phyloP scores from a whole-genome alignment of 2,888 invertebrate species.

The Carabus problematicus region DNA sequence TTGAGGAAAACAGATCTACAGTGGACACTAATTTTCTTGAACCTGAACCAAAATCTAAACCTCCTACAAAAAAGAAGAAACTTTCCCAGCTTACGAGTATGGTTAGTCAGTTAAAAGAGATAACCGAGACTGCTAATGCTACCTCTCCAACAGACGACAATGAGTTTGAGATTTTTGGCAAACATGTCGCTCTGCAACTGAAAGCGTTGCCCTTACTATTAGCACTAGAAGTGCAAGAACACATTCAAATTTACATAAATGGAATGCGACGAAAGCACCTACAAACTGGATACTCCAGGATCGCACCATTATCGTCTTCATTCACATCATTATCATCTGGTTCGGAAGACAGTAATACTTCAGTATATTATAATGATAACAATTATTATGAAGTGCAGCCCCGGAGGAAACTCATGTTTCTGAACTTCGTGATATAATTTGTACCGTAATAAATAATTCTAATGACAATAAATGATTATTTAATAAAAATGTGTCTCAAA shows the following conservation, averaged over 20 bases:
- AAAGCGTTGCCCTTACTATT: constrained; percentile 38
- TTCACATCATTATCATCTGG: constrained; percentile 32
- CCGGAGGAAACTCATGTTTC: neutral
- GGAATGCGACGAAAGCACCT: constrained; percentile 46
- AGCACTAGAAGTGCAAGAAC: constrained; percentile 45
- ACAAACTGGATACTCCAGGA: constrained; percentile 44
- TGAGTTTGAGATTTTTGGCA: constrained; percentile 49
- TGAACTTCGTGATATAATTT: too few species aligned
- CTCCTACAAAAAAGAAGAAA: constrained; percentile 19
- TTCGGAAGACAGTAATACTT: constrained; percentile 44
- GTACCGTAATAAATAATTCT: too few species aligned
- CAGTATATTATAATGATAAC: constrained; percentile 45
- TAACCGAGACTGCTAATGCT: constrained; percentile 48
- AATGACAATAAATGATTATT: too few species aligned
- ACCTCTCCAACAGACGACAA: constrained; percentile 46
- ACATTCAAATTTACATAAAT: constrained; percentile 48
- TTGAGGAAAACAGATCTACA: constrained; percentile 45
- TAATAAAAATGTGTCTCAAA: too few species aligned
- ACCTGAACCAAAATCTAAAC: constrained; percentile 21
- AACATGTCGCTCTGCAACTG: constrained; percentile 49
- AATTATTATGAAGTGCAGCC: constrained; percentile 44
- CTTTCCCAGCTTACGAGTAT: constrained; percentile 48
- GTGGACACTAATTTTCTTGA: constrained; percentile 43
- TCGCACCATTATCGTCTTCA: constrained; percentile 27
- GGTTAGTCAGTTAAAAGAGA: constrained; percentile 49